Conservation (phyloP, 1,140 invertebrate genomes). For the Chlorops oryzae region DNA sequence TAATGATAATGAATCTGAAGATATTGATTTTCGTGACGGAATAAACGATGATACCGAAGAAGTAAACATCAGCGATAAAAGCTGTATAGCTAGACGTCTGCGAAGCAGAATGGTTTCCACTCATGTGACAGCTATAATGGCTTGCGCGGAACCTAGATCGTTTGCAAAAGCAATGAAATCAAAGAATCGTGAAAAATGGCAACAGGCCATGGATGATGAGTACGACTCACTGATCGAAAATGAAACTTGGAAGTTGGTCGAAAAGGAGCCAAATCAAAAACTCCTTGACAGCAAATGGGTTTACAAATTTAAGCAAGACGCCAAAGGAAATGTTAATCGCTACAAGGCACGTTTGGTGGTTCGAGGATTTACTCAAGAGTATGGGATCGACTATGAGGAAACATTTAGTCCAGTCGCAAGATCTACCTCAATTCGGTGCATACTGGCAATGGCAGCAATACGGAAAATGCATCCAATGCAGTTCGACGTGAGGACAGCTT, state of each 20-base stretch:
- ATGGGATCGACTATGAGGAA: constrained; percentile 31
- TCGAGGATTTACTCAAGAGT: constrained; percentile 37
- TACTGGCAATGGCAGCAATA: constrained; percentile 28
- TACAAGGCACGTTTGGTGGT: no score
- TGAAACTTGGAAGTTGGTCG: constrained; percentile 27
- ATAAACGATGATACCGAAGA: no score
- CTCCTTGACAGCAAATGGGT: constrained; percentile 38
- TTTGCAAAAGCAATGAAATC: constrained; percentile 29
- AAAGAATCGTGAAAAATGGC: constrained; percentile 29
- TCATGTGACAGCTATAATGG: no score
- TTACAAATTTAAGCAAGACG: constrained; percentile 23
- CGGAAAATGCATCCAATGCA: constrained; percentile 27
- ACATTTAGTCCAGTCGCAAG: constrained; percentile 20
- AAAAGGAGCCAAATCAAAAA: constrained; percentile 30
- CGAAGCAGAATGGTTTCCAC: no score
- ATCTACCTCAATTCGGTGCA: constrained; percentile 22
- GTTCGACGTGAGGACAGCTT: constrained; percentile 39
- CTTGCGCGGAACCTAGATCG: constrained; percentile 26
- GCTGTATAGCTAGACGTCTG: no score
- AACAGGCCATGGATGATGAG: constrained; percentile 41
- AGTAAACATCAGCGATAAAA: no score
- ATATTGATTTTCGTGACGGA: no score
- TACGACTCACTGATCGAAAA: constrained; percentile 21
- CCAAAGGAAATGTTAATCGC: constrained; percentile 24
- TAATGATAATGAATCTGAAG: no score